Conservation (phyloP, 2,113 vertebrate species). For the Todiramphus chloris region DNA sequence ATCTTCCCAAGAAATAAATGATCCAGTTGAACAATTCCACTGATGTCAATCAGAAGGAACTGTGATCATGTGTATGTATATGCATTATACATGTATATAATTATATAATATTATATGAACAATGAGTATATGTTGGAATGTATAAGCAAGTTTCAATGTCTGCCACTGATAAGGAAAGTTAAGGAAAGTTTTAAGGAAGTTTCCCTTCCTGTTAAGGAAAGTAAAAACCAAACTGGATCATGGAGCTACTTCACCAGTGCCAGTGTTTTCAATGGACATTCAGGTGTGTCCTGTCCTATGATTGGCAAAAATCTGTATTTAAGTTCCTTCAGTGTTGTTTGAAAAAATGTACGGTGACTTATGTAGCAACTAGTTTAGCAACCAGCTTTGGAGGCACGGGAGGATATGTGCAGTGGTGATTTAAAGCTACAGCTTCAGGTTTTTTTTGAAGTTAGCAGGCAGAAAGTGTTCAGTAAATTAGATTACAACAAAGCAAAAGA, state of each 20-base stretch:
- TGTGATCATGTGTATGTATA: background rate
- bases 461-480: background rate
- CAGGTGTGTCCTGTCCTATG: background rate
- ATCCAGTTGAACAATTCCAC: background rate
- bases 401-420: background rate
- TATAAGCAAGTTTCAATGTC: background rate
- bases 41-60: background rate
- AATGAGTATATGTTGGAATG: background rate
- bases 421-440: background rate
- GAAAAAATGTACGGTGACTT: background rate
- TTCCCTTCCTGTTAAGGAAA: background rate
- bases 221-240: background rate
- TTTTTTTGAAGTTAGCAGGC: background rate
- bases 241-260: background rate
- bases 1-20: background rate
- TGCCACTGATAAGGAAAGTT: background rate
- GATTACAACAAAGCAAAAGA: background rate
- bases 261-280: background rate
- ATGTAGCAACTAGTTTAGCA: background rate
- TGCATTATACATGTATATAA: background rate
- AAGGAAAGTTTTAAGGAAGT: no score
- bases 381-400: background rate
- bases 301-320: conserved; percentile 16
- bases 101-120: fast-evolving
- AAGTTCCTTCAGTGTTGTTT: background rate